Percentiles rank a stretch among this genome's conserved stretches.
Evolutionary conservation across 2,888 invertebrate species (phyloP).

Genomic region (Chrysolina oricalcia): DNA sequence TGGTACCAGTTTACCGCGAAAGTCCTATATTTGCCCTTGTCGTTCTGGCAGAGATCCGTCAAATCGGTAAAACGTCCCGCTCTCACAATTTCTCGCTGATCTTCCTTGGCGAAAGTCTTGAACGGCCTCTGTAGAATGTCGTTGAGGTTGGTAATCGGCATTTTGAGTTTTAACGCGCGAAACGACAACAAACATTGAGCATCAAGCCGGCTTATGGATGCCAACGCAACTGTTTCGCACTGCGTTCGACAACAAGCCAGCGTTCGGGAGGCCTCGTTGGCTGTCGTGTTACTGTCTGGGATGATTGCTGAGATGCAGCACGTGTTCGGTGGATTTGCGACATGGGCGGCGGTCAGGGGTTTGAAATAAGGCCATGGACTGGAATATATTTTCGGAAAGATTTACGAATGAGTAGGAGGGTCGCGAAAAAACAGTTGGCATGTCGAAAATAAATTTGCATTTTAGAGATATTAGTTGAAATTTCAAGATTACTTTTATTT

Average conservation of each 20-base stretch:
- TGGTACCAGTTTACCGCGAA: slow-evolving; percentile 41
- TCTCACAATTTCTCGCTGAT: slow-evolving; percentile 37
- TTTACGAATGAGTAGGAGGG: too few species aligned
- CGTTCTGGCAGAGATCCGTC: slow-evolving; percentile 35
- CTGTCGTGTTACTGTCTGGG: slow-evolving; percentile 17
- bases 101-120: slow-evolving; percentile 28
- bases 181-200: background rate
- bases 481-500: too few species aligned
- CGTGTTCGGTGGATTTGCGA: slow-evolving; percentile 24
- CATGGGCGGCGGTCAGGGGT: background rate
- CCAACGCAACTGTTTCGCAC: slow-evolving; percentile 28
- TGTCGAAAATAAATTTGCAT: too few species aligned
- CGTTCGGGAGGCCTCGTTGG: slow-evolving; percentile 39
- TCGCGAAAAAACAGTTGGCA: too few species aligned
- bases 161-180: slow-evolving; percentile 26
- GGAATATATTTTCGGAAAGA: too few species aligned
- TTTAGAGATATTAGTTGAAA: too few species aligned
- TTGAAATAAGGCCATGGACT: too few species aligned
- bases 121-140: slow-evolving; percentile 42
- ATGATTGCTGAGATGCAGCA: slow-evolving; percentile 13
- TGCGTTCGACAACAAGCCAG: slow-evolving; percentile 34
- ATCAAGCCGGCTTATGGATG: slow-evolving; percentile 27
- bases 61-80: slow-evolving; percentile 41
- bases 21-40: slow-evolving; percentile 39
- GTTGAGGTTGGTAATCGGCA: slow-evolving; percentile 30